Evolutionary conservation across 2,797 vertebrate genomes (phyloP), one percentile per base, ranked within the genome.

Genomic region (Melanotaenia trifasciata): DNA sequence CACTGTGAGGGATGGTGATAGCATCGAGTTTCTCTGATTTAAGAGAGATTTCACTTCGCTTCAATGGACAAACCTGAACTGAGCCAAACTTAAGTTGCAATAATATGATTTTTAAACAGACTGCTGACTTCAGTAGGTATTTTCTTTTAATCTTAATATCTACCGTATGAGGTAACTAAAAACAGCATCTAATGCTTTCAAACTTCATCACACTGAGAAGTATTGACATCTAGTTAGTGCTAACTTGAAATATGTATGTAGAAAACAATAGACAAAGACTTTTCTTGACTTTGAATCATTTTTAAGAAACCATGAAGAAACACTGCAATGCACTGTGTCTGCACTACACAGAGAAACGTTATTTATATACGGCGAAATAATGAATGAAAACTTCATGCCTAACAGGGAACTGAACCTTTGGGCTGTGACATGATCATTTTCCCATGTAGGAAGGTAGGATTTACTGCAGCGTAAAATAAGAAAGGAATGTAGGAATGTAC

Each of bases 1-100:
- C 53, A 32, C 56, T 74, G 56, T 33, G 43, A 77, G 70, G 26
- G 74, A 79, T 8, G 53, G 58, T 36, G 72, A 69, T 26, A 74
- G 65, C 59, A 59, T 5, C 2, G 30, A 78, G 22, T 56, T 76
- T 20, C 61, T 72, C 58, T 50, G 30, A 61, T 58, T 78, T 32
- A 32, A 10, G 4, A 58, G 16, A 24, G 10, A 57, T 70, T 65
- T 54, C 20, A 20, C 38, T 38, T 24, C 54, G 13, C 32, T 64
- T 71, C 22, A 53, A 50, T 7, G 16, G 16, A 18, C 16, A 45
- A 61, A 80, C 57, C 12, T 0, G 0, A 12, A 24, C 20, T 63
- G 10, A 47, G 32, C 35, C 40, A 64, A 54, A 33, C 18, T 0
- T 2, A 57, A 30, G 47, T 12, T 13, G 2, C 53, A n/a, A 54